Percentiles rank a stretch among this genome's conserved stretches.
Conservation (phyloP, 2,888 invertebrate species). For the Trichacis sp. region DNA sequence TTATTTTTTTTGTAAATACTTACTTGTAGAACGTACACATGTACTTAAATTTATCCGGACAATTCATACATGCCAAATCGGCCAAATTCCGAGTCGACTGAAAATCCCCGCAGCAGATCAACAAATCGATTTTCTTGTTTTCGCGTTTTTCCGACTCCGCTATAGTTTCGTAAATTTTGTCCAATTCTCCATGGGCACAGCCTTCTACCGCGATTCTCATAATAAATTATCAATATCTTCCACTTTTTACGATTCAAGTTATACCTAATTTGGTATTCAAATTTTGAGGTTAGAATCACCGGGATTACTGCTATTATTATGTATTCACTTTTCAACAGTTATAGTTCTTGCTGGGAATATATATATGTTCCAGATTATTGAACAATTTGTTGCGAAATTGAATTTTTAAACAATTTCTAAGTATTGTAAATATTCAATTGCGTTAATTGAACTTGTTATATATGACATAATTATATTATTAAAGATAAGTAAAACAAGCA, state of each 20-base stretch:
- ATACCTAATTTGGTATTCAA: too few relatives aligned
- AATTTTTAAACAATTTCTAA: too few relatives aligned
- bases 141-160: constrained; percentile 80
- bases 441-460: too few relatives aligned
- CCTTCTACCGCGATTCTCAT: constrained; percentile 97
- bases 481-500: too few relatives aligned
- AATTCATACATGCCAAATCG: constrained; percentile 94
- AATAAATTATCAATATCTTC: neutral
- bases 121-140: constrained; percentile 85
- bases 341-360: too few relatives aligned
- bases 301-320: too few relatives aligned
- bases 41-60: constrained; percentile 89
- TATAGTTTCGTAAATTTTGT: constrained; percentile 92
- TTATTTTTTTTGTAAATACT: constrained; percentile 55
- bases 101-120: constrained; percentile 98
- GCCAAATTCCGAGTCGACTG: constrained; percentile 91
- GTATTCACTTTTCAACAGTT: too few relatives aligned
- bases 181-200: constrained; percentile 97
- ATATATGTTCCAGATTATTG: too few relatives aligned
- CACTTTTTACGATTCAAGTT: too few relatives aligned
- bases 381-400: too few relatives aligned
- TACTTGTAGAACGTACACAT: constrained; percentile 96
- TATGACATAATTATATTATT: too few relatives aligned
- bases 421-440: too few relatives aligned
- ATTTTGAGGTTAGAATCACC: neutral